Conservation (phyloP, 2,113 vertebrate genomes). For the Myiagra hebetior region DNA sequence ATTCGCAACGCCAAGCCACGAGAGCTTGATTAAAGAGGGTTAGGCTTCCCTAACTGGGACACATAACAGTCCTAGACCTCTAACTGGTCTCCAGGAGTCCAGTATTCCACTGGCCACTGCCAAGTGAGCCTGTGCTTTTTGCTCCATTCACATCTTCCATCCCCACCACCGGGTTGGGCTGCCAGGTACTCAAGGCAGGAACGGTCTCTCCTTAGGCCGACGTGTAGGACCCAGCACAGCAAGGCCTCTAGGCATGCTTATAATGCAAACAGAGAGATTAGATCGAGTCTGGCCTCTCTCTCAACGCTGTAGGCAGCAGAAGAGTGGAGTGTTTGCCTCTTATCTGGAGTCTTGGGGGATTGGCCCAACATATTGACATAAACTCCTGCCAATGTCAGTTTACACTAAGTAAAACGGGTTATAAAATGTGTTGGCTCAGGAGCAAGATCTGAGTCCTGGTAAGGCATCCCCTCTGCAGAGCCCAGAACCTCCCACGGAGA, state of each 20-base stretch:
- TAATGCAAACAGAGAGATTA: slow-evolving; percentile 56
- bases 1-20: background rate
- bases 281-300: slow-evolving; percentile 40
- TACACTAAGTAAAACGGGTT: background rate
- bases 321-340: slow-evolving; percentile 53
- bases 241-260: slow-evolving; percentile 37
- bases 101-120: background rate
- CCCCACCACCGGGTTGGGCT: background rate
- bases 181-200: slow-evolving; percentile 16
- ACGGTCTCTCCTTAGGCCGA: background rate
- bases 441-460: background rate
- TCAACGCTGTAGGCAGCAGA: slow-evolving; percentile 46
- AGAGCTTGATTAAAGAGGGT: background rate
- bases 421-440: slow-evolving; percentile 16
- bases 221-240: background rate
- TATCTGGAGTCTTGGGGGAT: slow-evolving; percentile 52
- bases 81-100: background rate
- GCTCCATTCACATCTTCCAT: background rate
- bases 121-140: background rate
- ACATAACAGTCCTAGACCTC: background rate
- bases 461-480: background rate
- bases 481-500: background rate
- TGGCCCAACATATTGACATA: slow-evolving; percentile 50
- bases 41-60: background rate
- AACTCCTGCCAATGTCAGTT: slow-evolving; percentile 57